Evolutionary conservation across 2,888 invertebrate species (phyloP).

Genomic region (Calameuta filiformis): DNA sequence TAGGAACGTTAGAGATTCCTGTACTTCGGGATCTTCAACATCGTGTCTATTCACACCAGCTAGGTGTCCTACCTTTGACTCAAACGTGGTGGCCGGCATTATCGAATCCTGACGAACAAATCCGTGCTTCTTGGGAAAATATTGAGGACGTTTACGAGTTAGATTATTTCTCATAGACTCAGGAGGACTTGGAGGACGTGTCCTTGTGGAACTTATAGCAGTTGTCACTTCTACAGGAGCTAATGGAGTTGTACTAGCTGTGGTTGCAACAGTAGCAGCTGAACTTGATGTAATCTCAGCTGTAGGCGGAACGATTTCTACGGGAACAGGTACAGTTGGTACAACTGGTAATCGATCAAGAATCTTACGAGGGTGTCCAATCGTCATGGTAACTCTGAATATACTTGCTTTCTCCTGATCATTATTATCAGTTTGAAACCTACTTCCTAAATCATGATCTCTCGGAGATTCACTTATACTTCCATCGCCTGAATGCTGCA

Average conservation of each 20-base stretch:
- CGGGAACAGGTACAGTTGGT: neutral
- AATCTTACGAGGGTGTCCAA: neutral
- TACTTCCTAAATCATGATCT: neutral
- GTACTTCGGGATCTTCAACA: neutral
- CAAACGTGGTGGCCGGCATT: neutral
- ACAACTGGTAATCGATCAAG: neutral
- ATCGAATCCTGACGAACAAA: neutral
- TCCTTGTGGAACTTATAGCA: neutral
- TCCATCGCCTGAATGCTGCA: neutral
- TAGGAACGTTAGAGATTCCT: neutral
- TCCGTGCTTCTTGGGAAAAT: neutral
- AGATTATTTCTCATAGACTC: neutral
- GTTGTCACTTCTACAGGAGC: neutral
- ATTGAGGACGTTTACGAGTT: neutral
- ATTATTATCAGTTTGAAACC: neutral
- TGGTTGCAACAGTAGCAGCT: neutral
- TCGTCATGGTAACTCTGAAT: neutral
- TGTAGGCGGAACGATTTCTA: neutral
- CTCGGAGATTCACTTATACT: neutral
- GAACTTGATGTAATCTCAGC: neutral
- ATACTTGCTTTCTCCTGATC: neutral
- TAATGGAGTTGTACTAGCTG: neutral
- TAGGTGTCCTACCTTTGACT: neutral
- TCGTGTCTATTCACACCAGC: neutral
- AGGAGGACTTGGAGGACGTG: neutral